phyloP scores from a whole-genome alignment of 2,888 invertebrate species.

The Cantharis lateralis region DNA sequence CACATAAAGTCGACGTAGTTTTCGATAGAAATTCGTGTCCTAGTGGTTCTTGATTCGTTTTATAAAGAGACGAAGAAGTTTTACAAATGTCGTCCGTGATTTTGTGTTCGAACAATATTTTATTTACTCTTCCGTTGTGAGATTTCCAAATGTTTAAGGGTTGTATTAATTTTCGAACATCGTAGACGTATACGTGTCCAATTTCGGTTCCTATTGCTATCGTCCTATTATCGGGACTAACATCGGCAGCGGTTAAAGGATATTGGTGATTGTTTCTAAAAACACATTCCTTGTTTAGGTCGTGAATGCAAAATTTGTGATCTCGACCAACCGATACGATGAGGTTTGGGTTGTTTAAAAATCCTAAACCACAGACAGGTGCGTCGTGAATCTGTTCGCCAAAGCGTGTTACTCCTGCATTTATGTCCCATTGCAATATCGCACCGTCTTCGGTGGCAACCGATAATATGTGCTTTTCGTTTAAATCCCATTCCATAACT shows the following conservation, averaged over 20 bases:
- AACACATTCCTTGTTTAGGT: conserved; percentile 37
- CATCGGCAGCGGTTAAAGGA: conserved; percentile 43
- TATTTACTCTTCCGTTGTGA: conserved; percentile 32
- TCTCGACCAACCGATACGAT: conserved; percentile 46
- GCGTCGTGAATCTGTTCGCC: conserved; percentile 38
- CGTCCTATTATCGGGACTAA: conserved; percentile 41
- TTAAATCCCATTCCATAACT: conserved; percentile 42
- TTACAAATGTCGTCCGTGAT: not conserved
- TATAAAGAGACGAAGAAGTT: not conserved
- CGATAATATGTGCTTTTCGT: conserved; percentile 36
- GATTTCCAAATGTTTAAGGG: conserved; percentile 37
- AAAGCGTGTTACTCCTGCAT: conserved; percentile 31
- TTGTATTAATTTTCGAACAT: conserved; percentile 43
- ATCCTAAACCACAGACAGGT: conserved; percentile 41
- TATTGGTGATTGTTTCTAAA: conserved; percentile 45
- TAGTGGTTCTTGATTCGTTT: not conserved
- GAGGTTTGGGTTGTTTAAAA: conserved; percentile 39
- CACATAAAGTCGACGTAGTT: not conserved
- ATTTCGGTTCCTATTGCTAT: conserved; percentile 45
- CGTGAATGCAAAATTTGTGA: conserved; percentile 45
- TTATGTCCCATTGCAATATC: conserved; percentile 42
- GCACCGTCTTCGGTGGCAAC: conserved; percentile 42
- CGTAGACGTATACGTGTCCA: conserved; percentile 47
- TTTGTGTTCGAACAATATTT: conserved; percentile 9
- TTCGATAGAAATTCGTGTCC: not conserved